phyloP scores from a whole-genome alignment of 2,113 vertebrate genomes.

The Brachirus orientalis region DNA sequence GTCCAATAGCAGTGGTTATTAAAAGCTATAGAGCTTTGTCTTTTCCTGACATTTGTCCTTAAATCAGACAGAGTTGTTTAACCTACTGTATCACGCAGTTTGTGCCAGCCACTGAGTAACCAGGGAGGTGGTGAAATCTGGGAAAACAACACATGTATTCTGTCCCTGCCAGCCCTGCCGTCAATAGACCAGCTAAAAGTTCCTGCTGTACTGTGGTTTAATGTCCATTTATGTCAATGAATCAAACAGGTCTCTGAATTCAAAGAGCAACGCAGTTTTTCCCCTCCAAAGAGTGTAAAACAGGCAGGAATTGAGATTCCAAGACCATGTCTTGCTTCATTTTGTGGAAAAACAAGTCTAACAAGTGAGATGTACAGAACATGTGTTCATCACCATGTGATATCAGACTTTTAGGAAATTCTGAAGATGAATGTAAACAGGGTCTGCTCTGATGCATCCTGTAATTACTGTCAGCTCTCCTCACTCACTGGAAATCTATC shows the following conservation, averaged over 20 bases:
- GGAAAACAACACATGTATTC: slow-evolving; percentile 14
- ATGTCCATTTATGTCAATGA: slow-evolving; percentile 1
- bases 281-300: too few species aligned
- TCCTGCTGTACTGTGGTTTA: not conserved
- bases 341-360: slow-evolving; percentile 22
- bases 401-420: slow-evolving; percentile 19
- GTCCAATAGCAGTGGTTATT: not conserved
- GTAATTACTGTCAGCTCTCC: slow-evolving; percentile 46
- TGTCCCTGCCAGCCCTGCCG: too few species aligned
- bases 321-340: too few species aligned
- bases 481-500: slow-evolving; percentile 47
- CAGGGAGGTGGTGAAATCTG: too few species aligned
- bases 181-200: too few species aligned
- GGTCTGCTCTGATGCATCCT: too few species aligned
- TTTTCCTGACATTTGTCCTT: slow-evolving; percentile 18
- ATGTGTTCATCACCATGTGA: slow-evolving; percentile 33
- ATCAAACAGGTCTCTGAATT: not conserved
- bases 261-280: not conserved
- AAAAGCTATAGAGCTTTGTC: not conserved
- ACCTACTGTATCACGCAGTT: too few species aligned
- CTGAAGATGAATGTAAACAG: slow-evolving; percentile 27
- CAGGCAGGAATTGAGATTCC: too few species aligned
- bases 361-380: slow-evolving; percentile 23
- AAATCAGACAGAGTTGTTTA: slow-evolving; percentile 52
- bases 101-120: too few species aligned